A percentile compares a stretch with the other conserved stretches of the same genome.
These are phyloP conservation scores for Ephydatia muelleri DNA, from an alignment of 37 sponge, comb jelly and placozoan genomes.

Conservation along the genomic window DNA sequence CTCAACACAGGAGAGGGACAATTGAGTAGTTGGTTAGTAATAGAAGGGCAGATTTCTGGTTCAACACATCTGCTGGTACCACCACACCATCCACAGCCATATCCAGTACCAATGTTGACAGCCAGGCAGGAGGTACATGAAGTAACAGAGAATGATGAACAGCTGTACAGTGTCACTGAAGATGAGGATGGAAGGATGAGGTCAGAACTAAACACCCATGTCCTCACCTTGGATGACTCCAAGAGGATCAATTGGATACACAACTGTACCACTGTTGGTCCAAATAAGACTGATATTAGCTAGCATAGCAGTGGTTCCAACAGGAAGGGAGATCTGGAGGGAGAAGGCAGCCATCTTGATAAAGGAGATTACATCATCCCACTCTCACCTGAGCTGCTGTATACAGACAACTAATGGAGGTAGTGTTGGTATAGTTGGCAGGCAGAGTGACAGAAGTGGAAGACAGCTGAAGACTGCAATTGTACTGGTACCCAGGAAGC, in stretches of 20 bases:
- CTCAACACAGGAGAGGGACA: conserved; percentile 57
- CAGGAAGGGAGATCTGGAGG: neutral
- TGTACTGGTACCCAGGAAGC: neutral
- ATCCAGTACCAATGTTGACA: conserved; percentile 20
- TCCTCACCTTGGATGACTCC: conserved; percentile 1
- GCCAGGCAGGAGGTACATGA: conserved; percentile 56
- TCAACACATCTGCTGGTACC: neutral
- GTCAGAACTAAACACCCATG: neutral
- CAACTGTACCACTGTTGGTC: neutral
- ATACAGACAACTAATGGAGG: neutral
- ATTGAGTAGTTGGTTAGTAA: neutral
- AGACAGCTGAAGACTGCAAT: neutral
- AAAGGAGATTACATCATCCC: neutral
- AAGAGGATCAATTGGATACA: neutral
- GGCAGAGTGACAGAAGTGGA: neutral
- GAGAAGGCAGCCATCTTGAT: neutral
- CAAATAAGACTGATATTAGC: conserved; percentile 1
- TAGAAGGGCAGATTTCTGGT: neutral
- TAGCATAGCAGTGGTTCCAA: neutral
- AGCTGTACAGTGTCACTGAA: conserved; percentile 56
- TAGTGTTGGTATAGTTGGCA: neutral
- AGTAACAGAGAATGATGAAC: conserved; percentile 2
- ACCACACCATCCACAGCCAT: conserved; percentile 68
- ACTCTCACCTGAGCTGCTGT: neutral
- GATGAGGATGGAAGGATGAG: neutral